These are phyloP conservation scores for Megalops cyprinoides DNA, from an alignment of 2,797 vertebrate species.

Conservation along the genomic window DNA sequence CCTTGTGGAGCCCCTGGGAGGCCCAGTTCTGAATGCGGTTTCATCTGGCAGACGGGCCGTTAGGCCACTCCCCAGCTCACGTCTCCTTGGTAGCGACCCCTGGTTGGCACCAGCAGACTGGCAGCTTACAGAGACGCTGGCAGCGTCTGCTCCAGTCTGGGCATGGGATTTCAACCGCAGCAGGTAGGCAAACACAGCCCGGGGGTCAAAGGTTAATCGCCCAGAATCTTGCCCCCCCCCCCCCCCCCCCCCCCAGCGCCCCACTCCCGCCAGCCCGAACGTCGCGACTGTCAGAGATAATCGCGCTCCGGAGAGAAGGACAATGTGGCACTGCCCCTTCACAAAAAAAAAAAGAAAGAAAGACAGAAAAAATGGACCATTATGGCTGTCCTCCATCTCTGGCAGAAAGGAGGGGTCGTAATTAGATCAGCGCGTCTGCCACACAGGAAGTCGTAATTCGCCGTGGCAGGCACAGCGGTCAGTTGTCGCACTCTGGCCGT, in stretches of 20 bases:
- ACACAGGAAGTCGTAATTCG: not conserved
- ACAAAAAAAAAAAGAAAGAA: too few relatives aligned
- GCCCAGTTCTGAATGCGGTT: not conserved
- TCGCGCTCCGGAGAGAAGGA: not conserved
- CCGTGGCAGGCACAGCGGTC: not conserved
- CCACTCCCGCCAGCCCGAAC: too few relatives aligned
- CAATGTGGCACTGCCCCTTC: too few relatives aligned
- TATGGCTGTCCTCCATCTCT: too few relatives aligned
- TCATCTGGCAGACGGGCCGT: not conserved
- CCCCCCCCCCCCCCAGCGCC: not conserved
- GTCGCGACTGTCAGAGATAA: not conserved
- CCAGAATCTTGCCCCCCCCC: not conserved
- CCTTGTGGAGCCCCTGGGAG: not conserved
- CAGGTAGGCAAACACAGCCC: not conserved
- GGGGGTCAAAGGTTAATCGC: slow-evolving; percentile 24
- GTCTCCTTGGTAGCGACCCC: not conserved
- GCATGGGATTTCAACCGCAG: slow-evolving; percentile 9
- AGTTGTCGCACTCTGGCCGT: not conserved
- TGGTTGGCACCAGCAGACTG: slow-evolving; percentile 10
- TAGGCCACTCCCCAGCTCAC: slow-evolving; percentile 2
- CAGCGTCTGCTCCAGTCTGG: not conserved
- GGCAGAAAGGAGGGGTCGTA: not conserved
- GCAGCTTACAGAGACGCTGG: not conserved
- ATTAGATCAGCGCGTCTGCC: not conserved
- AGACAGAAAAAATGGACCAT: too few relatives aligned